These are phyloP conservation scores for Petaurus breviceps DNA, from an alignment of 2,113 vertebrate genomes.

Conservation along the genomic window DNA sequence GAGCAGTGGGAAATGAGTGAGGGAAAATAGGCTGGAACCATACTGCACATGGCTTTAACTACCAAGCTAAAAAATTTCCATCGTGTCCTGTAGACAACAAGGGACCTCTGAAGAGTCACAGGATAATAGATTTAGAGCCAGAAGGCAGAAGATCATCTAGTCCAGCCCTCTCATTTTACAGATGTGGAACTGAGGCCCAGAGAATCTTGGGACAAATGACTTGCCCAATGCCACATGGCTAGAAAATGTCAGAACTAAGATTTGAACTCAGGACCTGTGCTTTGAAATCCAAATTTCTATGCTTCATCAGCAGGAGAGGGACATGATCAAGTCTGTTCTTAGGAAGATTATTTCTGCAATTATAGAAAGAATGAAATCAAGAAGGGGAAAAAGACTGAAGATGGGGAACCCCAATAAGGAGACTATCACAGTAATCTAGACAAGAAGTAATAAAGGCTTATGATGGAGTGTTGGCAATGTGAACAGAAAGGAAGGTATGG, in stretches of 20 bases:
- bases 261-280: background rate
- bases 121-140: too few species aligned
- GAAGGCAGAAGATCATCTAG: background rate
- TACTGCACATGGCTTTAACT: background rate
- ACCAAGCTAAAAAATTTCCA: background rate
- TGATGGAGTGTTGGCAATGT: background rate
- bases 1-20: background rate
- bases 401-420: background rate
- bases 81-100: background rate
- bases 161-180: background rate
- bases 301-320: background rate
- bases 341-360: background rate
- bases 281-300: background rate
- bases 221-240: background rate
- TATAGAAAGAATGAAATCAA: background rate
- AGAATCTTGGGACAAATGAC: background rate
- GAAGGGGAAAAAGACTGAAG: background rate
- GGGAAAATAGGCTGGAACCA: background rate
- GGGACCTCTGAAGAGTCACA: background rate
- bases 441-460: background rate
- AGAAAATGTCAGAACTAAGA: background rate
- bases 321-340: background rate
- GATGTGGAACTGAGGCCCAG: constrained; percentile 8
- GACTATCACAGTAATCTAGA: background rate
- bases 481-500: background rate